These are phyloP conservation scores for Mus spretus DNA, from an alignment of 2,797 vertebrate genomes.

Conservation along the genomic window DNA sequence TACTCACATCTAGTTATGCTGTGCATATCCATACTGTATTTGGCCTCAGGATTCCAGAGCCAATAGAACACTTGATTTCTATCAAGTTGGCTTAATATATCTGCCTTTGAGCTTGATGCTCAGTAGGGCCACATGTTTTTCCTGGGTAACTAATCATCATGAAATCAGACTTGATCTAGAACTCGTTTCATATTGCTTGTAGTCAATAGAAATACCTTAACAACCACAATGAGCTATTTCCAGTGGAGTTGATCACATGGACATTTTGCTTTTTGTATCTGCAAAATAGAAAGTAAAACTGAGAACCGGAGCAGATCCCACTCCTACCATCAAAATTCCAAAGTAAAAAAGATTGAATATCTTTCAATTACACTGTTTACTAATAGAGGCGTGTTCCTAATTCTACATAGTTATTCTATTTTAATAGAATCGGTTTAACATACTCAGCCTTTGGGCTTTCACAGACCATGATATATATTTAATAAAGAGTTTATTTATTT, in stretches of 20 bases:
- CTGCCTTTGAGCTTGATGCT: not conserved
- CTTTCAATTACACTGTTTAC: slow-evolving; percentile 8
- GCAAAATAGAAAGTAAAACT: not conserved
- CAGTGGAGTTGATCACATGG: slow-evolving; percentile 10
- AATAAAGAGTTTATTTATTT: too few species aligned
- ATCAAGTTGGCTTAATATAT: not conserved
- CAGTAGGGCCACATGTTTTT: slow-evolving; percentile 3
- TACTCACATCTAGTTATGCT: not conserved
- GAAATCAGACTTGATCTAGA: slow-evolving; percentile 55
- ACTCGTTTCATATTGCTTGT: slow-evolving; percentile 53
- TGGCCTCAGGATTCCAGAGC: not conserved
- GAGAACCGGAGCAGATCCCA: slow-evolving; percentile 35
- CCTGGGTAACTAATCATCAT: not conserved
- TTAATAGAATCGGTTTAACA: slow-evolving; percentile 37
- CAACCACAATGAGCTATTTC: slow-evolving; percentile 31
- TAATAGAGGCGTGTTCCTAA: not conserved
- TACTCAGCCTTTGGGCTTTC: slow-evolving; percentile 27
- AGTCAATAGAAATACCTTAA: slow-evolving; percentile 37
- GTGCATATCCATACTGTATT: not conserved
- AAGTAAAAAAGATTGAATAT: slow-evolving; percentile 28
- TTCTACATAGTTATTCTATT: not conserved
- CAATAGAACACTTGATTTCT: not conserved
- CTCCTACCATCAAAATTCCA: slow-evolving; percentile 51
- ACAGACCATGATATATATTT: not conserved
- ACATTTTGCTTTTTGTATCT: slow-evolving; percentile 40